These are phyloP conservation scores for Epistrophella euchroma DNA, from an alignment of 2,888 invertebrate species.

Conservation along the genomic window DNA sequence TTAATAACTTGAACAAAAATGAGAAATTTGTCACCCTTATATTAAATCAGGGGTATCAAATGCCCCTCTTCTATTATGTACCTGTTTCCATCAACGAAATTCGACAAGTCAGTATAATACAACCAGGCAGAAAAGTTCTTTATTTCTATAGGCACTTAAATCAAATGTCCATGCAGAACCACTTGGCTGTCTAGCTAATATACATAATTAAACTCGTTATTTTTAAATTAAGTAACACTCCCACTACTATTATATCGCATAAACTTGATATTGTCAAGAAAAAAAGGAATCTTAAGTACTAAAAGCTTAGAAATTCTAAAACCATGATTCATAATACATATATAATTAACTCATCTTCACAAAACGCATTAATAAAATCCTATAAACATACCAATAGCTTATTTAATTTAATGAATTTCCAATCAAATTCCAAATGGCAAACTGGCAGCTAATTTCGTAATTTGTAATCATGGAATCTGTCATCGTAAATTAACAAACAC, in stretches of 20 bases:
- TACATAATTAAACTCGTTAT: not conserved
- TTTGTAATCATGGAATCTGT: conserved; percentile 71
- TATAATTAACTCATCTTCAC: conserved; percentile 34
- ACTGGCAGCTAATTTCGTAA: conserved; percentile 65
- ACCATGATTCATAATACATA: conserved; percentile 14
- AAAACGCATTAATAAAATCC: conserved; percentile 17
- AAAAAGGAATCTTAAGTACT: not conserved
- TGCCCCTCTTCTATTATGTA: not conserved
- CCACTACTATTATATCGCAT: not conserved
- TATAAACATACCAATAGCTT: conserved; percentile 24
- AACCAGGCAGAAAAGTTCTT: not conserved
- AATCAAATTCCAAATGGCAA: conserved; percentile 49
- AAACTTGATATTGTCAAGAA: conserved; percentile 15
- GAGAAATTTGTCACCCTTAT: no score
- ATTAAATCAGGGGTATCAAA: not conserved
- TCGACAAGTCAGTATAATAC: not conserved
- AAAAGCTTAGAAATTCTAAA: conserved; percentile 1
- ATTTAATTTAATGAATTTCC: conserved; percentile 50
- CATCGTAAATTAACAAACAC: conserved; percentile 66
- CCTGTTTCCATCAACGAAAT: not conserved
- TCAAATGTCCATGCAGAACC: conserved; percentile 13
- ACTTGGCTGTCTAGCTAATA: not conserved
- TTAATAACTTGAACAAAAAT: no score
- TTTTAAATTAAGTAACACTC: not conserved
- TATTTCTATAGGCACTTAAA: not conserved